These are phyloP conservation scores for Brachyhypopomus occidentalis DNA, from an alignment of 2,113 vertebrate genomes.

Conservation along the genomic window DNA sequence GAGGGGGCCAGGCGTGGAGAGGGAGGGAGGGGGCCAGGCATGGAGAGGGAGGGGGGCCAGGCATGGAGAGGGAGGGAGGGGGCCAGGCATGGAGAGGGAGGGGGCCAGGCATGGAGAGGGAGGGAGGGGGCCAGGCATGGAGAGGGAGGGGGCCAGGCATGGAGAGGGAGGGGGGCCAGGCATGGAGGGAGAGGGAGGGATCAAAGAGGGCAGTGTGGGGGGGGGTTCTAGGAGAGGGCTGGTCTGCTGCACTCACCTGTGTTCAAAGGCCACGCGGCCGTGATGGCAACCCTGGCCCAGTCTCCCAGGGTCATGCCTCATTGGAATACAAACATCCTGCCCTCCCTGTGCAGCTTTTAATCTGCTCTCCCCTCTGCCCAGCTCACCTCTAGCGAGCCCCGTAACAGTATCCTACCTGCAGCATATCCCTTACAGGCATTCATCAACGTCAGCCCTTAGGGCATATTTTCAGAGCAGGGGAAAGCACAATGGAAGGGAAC, in stretches of 20 bases:
- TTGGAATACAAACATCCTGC: conserved; percentile 84
- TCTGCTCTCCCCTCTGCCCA: conserved; percentile 63
- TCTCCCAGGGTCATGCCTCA: conserved; percentile 78
- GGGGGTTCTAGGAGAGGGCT: conserved; percentile 14
- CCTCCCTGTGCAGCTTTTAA: conserved; percentile 65
- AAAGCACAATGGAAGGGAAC: conserved; percentile 52
- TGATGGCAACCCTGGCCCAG: conserved; percentile 69
- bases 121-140: no score
- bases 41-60: no score
- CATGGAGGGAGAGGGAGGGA: background rate
- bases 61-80: no score
- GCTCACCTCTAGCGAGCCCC: conserved; percentile 70
- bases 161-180: no score
- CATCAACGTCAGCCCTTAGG: conserved; percentile 82
- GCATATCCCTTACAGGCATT: conserved; percentile 81
- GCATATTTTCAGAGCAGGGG: conserved; percentile 64
- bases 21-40: background rate
- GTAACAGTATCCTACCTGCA: conserved; percentile 85
- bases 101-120: no score
- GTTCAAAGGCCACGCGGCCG: conserved; percentile 63
- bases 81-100: no score
- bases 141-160: no score
- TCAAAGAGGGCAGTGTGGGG: conserved; percentile 28
- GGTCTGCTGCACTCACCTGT: conserved; percentile 51
- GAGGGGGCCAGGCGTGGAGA: background rate